Conservation (phyloP, 92 coral and sea anemone genomes). For the Palythoa grandiflora region DNA sequence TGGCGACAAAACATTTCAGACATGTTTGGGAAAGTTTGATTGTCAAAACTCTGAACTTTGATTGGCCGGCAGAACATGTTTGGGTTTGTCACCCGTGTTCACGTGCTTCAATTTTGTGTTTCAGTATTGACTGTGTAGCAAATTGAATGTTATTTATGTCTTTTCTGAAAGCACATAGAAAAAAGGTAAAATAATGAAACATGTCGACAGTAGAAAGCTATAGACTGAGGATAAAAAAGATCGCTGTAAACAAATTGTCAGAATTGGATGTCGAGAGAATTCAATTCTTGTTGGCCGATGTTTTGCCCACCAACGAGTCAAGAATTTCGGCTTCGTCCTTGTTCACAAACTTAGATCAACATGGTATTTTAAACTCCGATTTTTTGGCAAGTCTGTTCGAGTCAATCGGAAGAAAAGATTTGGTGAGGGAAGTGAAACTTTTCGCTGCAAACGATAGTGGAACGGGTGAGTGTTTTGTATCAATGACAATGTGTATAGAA, state of each 20-base stretch:
- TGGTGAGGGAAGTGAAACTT: background rate
- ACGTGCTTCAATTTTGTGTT: too few relatives aligned
- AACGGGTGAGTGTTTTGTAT: background rate
- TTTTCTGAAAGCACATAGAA: too few relatives aligned
- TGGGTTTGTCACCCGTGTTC: too few relatives aligned
- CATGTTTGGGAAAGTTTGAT: too few relatives aligned
- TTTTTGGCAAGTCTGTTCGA: background rate
- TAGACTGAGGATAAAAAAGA: background rate
- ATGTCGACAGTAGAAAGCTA: background rate
- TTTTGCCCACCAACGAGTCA: background rate
- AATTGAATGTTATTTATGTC: too few relatives aligned
- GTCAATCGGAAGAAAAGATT: constrained; percentile 4
- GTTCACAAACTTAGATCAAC: constrained; percentile 23
- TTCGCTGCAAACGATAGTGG: constrained; percentile 8
- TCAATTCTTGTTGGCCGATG: constrained; percentile 23
- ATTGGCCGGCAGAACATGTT: too few relatives aligned
- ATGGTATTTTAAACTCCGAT: background rate
- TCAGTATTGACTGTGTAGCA: too few relatives aligned
- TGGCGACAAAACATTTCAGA: too few relatives aligned
- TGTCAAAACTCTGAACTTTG: too few relatives aligned
- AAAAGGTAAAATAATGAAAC: background rate
- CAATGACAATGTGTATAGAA: too few relatives aligned
- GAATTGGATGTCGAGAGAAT: constrained; percentile 2
- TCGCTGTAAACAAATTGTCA: background rate
- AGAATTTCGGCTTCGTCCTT: background rate